Evolutionary conservation across 2,888 invertebrate genomes (phyloP).

Genomic region (Ariolimax columbianus): DNA sequence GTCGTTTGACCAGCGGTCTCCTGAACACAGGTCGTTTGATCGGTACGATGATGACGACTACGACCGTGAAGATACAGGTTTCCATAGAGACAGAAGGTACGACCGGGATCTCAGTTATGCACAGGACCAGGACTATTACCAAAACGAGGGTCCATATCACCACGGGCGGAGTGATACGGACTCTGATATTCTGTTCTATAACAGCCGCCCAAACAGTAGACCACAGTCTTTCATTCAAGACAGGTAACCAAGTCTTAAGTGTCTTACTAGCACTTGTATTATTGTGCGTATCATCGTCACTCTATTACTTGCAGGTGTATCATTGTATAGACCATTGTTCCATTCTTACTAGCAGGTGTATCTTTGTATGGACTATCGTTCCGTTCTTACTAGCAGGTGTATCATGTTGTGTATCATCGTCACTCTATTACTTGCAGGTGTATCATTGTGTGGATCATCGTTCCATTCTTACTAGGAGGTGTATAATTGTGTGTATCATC

Average conservation of each 20-base stretch:
- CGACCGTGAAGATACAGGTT: conserved; percentile 34
- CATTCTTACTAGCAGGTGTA: too few relatives aligned
- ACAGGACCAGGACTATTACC: conserved; percentile 63
- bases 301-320: too few relatives aligned
- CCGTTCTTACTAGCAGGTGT: too few relatives aligned
- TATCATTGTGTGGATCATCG: too few relatives aligned
- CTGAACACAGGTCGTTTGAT: conserved; percentile 49
- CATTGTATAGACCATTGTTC: too few relatives aligned
- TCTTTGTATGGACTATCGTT: too few relatives aligned
- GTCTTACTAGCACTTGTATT: too few relatives aligned
- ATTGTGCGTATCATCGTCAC: too few relatives aligned
- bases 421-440: too few relatives aligned
- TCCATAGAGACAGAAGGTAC: conserved; percentile 47
- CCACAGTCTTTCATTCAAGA: conserved; percentile 70
- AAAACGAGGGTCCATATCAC: conserved; percentile 62
- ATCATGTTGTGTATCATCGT: too few relatives aligned
- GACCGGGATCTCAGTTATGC: conserved; percentile 59
- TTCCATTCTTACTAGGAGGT: too few relatives aligned
- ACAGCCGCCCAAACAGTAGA: conserved; percentile 87
- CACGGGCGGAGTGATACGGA: conserved; percentile 77
- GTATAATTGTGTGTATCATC: too few relatives aligned
- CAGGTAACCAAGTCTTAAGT: conserved; percentile 66
- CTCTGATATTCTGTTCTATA: conserved; percentile 86
- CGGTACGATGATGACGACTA: conserved; percentile 39
- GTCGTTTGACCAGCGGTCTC: conserved; percentile 55